Base-by-base conservation (phyloP, 2,113 vertebrate species). In the Coryphaenoides rupestris region DNA sequence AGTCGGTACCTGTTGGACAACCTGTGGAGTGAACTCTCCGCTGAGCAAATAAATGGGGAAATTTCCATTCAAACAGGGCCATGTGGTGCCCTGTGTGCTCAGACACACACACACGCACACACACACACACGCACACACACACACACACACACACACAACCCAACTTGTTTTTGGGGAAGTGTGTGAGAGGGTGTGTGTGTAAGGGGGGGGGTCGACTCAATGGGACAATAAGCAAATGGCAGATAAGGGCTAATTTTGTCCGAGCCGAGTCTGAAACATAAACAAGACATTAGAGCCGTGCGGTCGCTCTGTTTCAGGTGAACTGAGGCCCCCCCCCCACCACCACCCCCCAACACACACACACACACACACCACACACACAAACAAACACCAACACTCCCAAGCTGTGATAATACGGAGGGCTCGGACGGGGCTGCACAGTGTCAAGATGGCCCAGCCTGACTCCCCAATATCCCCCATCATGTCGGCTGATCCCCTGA, bases 241-340 rank as follows among this genome's bases (percentile, higher is more conserved):
- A 87, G 83, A 91, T 89, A 90, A 89, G 85, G 77, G 86, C 82
- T 89, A 78, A 90, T 90, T 89, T 88, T 75, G 81, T 85, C 78
- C 82, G 87, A 87, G 84, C 75, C 85, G 88, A 89, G 86, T 72
- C 77, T 82, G 75, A 66, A 85, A 90, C 89, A 89, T 83, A 92
- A 91, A 91, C 87, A 90, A 87, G 84, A 77, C 84, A 87, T 91
- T 89, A 86, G 56, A 56, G 26, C 75, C 57, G 71, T 71, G 81
- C 81, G 74, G 74, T 78, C 61, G 70, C 63, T 84, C 69, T 85
- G 82, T 88, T 88, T 90, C 89, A 89, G 87, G 85, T 89, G 87
- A 88, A 89, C n/a, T 83, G n/a, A n/a, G n/a, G n/a, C n/a, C 88
- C 58, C 85, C 87, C 78, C 83, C 88, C 89, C 79, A 88, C 88